A percentile compares a stretch with the other conserved stretches of the same genome.
phyloP scores from a whole-genome alignment of 2,797 vertebrate species.

The Mormyrops attenuatus region DNA sequence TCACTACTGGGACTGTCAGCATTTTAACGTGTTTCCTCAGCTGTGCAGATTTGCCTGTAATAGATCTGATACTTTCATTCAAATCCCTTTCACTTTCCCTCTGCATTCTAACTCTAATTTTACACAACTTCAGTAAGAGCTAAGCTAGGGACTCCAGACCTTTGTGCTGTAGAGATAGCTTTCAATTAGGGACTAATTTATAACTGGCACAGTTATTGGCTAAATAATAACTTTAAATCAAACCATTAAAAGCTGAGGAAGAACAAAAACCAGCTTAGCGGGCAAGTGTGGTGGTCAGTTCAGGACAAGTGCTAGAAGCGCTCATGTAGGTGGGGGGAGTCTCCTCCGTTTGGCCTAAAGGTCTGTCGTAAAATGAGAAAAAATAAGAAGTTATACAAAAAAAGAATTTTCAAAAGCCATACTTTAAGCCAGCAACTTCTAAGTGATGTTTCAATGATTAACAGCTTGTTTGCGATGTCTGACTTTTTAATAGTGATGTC shows the following conservation, averaged over 20 bases:
- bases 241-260: constrained; percentile 9
- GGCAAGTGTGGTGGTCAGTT: not conserved
- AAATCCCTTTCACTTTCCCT: constrained; percentile 14
- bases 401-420: constrained; percentile 43
- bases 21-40: constrained; percentile 65
- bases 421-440: constrained; percentile 47
- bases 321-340: not conserved
- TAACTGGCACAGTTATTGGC: constrained; percentile 7
- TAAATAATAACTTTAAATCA: constrained; percentile 2
- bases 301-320: not conserved
- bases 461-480: constrained; percentile 62
- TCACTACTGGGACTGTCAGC: constrained; percentile 64
- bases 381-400: constrained; percentile 33
- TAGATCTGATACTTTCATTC: constrained; percentile 20
- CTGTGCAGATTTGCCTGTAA: constrained; percentile 51
- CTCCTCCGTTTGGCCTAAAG: not conserved
- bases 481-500: constrained; percentile 71
- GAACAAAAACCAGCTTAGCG: not conserved
- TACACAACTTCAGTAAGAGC: not conserved
- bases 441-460: constrained; percentile 68
- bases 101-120: not conserved
- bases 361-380: constrained; percentile 14
- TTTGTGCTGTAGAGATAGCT: not conserved
- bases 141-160: not conserved
- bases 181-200: constrained; percentile 1